A percentile compares a stretch with the other conserved stretches of the same genome.
Evolutionary conservation across 2,888 invertebrate species (phyloP).

Genomic region (Nemoura dubitans): DNA sequence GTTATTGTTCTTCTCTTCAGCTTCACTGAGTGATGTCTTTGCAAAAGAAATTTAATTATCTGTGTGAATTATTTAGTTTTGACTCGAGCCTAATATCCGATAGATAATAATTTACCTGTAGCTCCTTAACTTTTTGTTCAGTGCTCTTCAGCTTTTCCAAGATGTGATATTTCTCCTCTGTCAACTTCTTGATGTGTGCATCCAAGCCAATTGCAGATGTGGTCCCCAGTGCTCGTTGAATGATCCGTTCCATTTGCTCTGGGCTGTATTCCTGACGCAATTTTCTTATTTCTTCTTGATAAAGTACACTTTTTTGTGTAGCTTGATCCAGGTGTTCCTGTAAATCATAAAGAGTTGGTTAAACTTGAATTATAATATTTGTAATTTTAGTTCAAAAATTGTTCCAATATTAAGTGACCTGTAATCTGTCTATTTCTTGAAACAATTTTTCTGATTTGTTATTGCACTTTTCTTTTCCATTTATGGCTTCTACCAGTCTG

Average conservation of each 20-base stretch:
- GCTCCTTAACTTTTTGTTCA: not conserved
- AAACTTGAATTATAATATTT: not conserved
- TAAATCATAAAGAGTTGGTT: not conserved
- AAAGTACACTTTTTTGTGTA: not conserved
- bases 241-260: not conserved
- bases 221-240: not conserved
- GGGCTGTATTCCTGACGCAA: not conserved
- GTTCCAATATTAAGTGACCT: not conserved
- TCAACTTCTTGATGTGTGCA: slow-evolving; percentile 22
- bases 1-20: slow-evolving; percentile 9
- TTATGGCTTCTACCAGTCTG: not conserved
- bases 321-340: not conserved
- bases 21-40: not conserved
- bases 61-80: not conserved
- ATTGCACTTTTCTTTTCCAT: not conserved
- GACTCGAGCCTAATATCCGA: too few relatives aligned
- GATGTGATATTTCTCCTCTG: slow-evolving; percentile 16
- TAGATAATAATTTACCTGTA: slow-evolving; percentile 8
- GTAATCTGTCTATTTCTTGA: slow-evolving; percentile 23
- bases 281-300: not conserved
- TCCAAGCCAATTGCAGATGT: not conserved
- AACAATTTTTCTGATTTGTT: not conserved
- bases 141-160: not conserved
- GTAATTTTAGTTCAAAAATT: not conserved
- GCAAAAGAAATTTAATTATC: not conserved